Percentiles rank a stretch among this genome's conserved stretches.
These are phyloP conservation scores for Coilia nasus DNA, from an alignment of 2,797 vertebrate species.

Conservation along the genomic window DNA sequence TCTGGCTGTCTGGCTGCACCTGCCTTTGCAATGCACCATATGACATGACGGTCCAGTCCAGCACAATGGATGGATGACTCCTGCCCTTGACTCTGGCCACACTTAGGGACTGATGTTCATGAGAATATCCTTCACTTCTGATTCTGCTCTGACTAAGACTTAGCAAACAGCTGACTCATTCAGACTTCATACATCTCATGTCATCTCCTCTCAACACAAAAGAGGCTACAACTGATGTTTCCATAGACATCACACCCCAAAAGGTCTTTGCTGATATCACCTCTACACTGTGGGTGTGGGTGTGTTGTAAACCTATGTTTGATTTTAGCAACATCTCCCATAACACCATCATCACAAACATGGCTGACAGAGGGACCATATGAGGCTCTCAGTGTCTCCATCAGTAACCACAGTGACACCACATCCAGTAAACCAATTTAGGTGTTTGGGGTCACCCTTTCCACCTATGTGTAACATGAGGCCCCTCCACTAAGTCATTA, in stretches of 20 bases:
- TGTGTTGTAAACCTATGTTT: background rate
- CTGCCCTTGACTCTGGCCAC: conserved; percentile 28
- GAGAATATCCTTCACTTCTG: background rate
- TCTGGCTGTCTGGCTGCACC: conserved; percentile 46
- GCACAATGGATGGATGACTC: conserved; percentile 21
- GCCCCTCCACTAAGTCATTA: background rate
- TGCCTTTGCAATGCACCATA: background rate
- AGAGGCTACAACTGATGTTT: background rate
- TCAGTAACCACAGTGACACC: background rate
- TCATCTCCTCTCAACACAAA: background rate
- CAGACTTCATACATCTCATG: background rate
- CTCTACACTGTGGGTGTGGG: background rate
- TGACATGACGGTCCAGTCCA: background rate
- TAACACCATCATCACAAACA: background rate
- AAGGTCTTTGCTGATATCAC: background rate
- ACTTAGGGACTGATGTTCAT: background rate
- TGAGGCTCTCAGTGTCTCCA: background rate
- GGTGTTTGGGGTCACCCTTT: background rate
- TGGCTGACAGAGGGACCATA: background rate
- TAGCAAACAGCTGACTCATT: background rate
- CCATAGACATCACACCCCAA: background rate
- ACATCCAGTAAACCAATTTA: background rate
- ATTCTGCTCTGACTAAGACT: background rate
- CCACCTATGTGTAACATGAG: background rate
- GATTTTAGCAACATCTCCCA: background rate